These are phyloP conservation scores for Pseudonaja textilis DNA, from an alignment of 2,113 vertebrate species.

Conservation along the genomic window DNA sequence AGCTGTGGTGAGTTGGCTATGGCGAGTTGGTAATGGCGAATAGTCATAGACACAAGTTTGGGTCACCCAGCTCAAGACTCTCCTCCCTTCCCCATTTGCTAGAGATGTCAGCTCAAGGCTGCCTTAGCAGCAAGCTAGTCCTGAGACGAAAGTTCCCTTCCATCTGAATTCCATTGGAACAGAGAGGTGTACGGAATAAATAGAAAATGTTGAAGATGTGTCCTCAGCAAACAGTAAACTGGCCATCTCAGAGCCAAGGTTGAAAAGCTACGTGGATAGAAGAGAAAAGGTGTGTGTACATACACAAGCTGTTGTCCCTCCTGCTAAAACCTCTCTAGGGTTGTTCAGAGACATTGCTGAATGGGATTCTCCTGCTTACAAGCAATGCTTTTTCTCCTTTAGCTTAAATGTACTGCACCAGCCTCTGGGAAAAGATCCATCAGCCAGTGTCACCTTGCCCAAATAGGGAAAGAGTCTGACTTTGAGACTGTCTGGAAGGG, in stretches of 20 bases:
- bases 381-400: background rate
- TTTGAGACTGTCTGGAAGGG: background rate
- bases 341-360: background rate
- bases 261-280: background rate
- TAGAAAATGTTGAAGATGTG: background rate
- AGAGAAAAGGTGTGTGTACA: background rate
- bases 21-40: too few relatives aligned
- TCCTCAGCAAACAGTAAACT: background rate
- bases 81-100: background rate
- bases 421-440: background rate
- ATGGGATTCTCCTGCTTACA: background rate
- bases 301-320: background rate
- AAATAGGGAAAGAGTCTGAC: background rate
- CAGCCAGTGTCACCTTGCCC: background rate
- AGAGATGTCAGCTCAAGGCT: background rate
- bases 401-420: background rate
- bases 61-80: background rate
- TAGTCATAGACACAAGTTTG: background rate
- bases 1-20: too few relatives aligned
- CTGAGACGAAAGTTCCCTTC: background rate
- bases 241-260: background rate
- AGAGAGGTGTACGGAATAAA: background rate
- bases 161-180: background rate
- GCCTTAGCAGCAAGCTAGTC: background rate
- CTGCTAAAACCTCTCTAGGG: background rate